Percentiles rank a stretch among this genome's conserved stretches.
phyloP scores from a whole-genome alignment of 1,140 invertebrate species.

The Callitettix versicolor region DNA sequence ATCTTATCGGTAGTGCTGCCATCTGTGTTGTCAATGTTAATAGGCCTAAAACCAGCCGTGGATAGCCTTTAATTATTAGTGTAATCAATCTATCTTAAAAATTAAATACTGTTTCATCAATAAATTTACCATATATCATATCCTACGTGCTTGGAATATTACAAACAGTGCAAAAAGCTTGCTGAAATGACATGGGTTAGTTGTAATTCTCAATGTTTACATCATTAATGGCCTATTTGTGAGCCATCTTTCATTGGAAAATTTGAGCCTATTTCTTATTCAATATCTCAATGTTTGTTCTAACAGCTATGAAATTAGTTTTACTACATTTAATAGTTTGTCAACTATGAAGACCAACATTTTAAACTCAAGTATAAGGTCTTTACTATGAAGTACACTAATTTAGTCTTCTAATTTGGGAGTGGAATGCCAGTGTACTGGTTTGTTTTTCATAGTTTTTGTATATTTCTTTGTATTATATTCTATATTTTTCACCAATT shows the following conservation, averaged over 20 bases:
- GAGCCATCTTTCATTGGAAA: slow-evolving; percentile 19
- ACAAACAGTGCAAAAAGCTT: not conserved
- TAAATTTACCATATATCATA: too few relatives aligned
- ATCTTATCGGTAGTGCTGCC: slow-evolving; percentile 36
- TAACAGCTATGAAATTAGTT: too few relatives aligned
- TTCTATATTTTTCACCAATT: too few relatives aligned
- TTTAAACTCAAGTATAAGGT: too few relatives aligned
- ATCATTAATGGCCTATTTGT: slow-evolving; percentile 29
- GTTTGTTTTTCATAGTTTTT: not conserved
- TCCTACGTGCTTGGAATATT: too few relatives aligned
- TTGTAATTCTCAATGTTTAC: slow-evolving; percentile 36
- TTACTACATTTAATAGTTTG: too few relatives aligned
- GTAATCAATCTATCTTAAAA: not conserved
- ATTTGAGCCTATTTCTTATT: not conserved
- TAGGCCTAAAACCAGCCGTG: slow-evolving; percentile 32
- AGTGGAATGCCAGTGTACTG: not conserved
- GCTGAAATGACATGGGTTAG: slow-evolving; percentile 8
- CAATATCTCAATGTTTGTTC: not conserved
- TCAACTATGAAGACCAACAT: too few relatives aligned
- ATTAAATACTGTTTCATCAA: too few relatives aligned
- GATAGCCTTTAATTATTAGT: slow-evolving; percentile 23
- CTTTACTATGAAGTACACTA: too few relatives aligned
- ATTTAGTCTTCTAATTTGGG: not conserved
- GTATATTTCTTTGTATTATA: too few relatives aligned
- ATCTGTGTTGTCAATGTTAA: slow-evolving; percentile 60